Conservation (phyloP, 1,140 invertebrate genomes). For the Drosophila truncata region DNA sequence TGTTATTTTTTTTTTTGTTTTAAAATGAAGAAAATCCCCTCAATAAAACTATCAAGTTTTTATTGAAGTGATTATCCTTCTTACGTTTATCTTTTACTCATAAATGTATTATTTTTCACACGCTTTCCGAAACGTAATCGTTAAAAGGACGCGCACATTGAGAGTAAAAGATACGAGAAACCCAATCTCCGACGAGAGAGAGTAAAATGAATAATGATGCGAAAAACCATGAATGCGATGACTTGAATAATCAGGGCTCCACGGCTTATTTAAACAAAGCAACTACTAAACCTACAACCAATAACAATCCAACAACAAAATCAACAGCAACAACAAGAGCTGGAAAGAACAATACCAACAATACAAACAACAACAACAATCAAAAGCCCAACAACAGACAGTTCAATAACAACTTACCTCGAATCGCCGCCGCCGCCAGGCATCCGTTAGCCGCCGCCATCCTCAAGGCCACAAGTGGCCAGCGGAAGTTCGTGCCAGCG, state of each 20-base stretch:
- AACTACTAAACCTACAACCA: conserved; percentile 38
- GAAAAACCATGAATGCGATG: conserved; percentile 78
- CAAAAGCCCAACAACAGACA: conserved; percentile 54
- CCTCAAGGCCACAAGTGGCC: conserved; percentile 52
- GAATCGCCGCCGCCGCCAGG: conserved; percentile 55
- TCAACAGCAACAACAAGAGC: conserved; percentile 25
- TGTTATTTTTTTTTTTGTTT: conserved; percentile 18
- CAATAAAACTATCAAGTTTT: conserved; percentile 57
- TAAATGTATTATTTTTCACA: conserved; percentile 28
- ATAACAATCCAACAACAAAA: conserved; percentile 43
- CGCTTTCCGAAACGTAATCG: conserved; percentile 4
- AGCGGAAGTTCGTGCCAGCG: conserved; percentile 50
- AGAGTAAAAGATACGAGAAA: conserved; percentile 41
- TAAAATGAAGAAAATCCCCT: conserved; percentile 22
- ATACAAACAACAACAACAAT: conserved; percentile 30
- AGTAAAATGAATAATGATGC: conserved; percentile 85
- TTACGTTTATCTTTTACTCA: conserved; percentile 1
- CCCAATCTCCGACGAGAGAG: conserved; percentile 53
- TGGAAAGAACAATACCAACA: conserved; percentile 34
- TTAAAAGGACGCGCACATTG: conserved; percentile 68
- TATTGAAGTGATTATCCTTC: conserved; percentile 40
- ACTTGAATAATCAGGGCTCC: conserved; percentile 76
- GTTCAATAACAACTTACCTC: conserved; percentile 61
- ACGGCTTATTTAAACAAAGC: conserved; percentile 65
- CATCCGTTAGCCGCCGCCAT: conserved; percentile 65